phyloP scores from a whole-genome alignment of 92 coral and sea anemone species.

The Porites divaricata region DNA sequence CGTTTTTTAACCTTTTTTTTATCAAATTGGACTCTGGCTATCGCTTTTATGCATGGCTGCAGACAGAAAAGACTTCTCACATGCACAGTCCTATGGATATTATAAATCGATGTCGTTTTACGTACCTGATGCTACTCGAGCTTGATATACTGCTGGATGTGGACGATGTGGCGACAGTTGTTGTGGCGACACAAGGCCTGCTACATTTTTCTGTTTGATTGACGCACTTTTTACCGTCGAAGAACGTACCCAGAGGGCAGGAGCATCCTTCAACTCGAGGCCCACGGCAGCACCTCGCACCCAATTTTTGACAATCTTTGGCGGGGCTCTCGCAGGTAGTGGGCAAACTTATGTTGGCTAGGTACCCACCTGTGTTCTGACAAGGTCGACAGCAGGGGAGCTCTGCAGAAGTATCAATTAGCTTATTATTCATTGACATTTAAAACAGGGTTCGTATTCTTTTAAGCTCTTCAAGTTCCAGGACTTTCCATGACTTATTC shows the following conservation, averaged over 20 bases:
- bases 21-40: too few species aligned
- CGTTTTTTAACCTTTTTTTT: too few species aligned
- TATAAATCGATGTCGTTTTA: neutral
- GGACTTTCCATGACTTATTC: too few species aligned
- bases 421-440: too few species aligned
- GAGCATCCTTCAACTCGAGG: conserved; percentile 95
- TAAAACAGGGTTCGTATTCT: too few species aligned
- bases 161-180: neutral
- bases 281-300: conserved; percentile 88
- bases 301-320: conserved; percentile 67
- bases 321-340: conserved; percentile 70
- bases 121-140: conserved; percentile 25
- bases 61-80: neutral
- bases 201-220: conserved; percentile 76
- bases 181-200: conserved; percentile 51
- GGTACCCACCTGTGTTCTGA: conserved; percentile 87
- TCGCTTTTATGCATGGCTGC: neutral
- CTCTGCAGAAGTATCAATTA: conserved; percentile 48
- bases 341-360: conserved; percentile 78
- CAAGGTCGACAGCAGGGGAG: conserved; percentile 97
- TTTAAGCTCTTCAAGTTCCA: too few species aligned
- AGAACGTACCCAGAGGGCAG: conserved; percentile 82
- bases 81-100: neutral
- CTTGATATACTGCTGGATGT: conserved; percentile 45
- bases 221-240: conserved; percentile 89